Percentiles rank a stretch among this genome's conserved stretches.
Conservation (phyloP, 2,113 vertebrate genomes). For the Trichechus manatus region DNA sequence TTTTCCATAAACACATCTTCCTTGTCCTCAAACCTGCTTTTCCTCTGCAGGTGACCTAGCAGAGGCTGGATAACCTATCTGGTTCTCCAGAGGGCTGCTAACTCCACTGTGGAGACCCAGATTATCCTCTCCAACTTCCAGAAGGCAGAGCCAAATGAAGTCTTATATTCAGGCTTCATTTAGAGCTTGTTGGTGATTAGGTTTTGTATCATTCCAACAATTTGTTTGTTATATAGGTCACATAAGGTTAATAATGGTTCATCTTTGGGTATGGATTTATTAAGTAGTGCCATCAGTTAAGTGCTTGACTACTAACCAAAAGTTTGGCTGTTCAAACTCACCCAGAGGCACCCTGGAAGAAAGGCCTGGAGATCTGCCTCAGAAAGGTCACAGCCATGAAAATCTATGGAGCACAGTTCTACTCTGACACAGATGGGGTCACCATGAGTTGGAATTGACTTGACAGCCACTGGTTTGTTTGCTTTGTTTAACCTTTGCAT, state of each 20-base stretch:
- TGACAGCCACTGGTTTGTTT: not conserved
- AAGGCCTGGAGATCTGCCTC: not conserved
- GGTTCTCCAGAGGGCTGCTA: not conserved
- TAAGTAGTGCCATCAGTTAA: not conserved
- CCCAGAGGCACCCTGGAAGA: not conserved
- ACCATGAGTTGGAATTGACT: not conserved
- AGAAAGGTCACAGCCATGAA: not conserved
- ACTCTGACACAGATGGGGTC: not conserved
- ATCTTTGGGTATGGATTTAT: not conserved
- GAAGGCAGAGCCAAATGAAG: not conserved
- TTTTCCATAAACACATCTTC: not conserved
- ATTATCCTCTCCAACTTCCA: not conserved
- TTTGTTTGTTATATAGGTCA: rapidly evolving
- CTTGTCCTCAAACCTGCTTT: not conserved
- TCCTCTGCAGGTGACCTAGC: not conserved
- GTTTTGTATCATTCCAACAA: not conserved
- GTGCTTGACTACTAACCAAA: not conserved
- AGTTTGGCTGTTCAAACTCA: not conserved
- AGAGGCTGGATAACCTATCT: not conserved
- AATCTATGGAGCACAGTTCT: not conserved
- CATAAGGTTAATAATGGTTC: no score
- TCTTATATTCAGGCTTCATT: no score
- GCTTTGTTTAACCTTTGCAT: no score
- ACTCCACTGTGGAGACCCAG: no score
- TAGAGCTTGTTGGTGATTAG: rapidly evolving